Percentiles rank a stretch among this genome's conserved stretches.
Evolutionary conservation across 1,140 invertebrate species (phyloP).

Genomic region (Solenopsis fugax): DNA sequence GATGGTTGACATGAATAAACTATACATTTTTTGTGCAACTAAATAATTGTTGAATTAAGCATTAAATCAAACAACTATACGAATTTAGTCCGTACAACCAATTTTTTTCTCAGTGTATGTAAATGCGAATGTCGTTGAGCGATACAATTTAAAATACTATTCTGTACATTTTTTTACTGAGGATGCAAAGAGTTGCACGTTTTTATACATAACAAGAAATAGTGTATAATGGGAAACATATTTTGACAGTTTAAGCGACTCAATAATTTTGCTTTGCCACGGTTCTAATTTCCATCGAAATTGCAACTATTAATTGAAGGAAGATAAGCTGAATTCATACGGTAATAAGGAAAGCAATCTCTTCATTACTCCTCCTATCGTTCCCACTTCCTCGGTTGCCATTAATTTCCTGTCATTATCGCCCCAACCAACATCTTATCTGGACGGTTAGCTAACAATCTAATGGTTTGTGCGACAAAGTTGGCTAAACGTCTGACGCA

Average conservation of each 20-base stretch:
- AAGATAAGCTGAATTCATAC: constrained; percentile 54
- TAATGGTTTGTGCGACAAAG: constrained; percentile 21
- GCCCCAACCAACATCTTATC: constrained; percentile 63
- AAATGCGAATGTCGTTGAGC: not conserved
- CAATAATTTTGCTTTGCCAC: constrained; percentile 18
- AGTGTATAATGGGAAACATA: not conserved
- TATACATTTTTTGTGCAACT: no score
- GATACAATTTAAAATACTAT: no score
- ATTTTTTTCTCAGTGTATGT: no score
- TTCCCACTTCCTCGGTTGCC: constrained; percentile 24
- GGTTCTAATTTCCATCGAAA: constrained; percentile 29
- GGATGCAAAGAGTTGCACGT: not conserved
- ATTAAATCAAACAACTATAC: no score
- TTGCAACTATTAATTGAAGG: constrained; percentile 16
- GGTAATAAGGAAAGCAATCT: constrained; percentile 75
- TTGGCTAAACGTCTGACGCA: constrained; percentile 16
- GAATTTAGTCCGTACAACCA: no score
- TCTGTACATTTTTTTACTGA: not conserved
- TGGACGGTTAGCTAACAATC: constrained; percentile 56
- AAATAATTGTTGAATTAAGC: no score
- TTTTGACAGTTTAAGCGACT: not conserved
- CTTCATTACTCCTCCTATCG: constrained; percentile 62
- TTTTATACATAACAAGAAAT: not conserved
- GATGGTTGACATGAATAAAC: no score
- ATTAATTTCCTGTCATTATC: constrained; percentile 76